Evolutionary conservation across 2,888 invertebrate species (phyloP), one percentile per base, ranked within the genome.

Genomic region (Pristionchus mayeri): DNA sequence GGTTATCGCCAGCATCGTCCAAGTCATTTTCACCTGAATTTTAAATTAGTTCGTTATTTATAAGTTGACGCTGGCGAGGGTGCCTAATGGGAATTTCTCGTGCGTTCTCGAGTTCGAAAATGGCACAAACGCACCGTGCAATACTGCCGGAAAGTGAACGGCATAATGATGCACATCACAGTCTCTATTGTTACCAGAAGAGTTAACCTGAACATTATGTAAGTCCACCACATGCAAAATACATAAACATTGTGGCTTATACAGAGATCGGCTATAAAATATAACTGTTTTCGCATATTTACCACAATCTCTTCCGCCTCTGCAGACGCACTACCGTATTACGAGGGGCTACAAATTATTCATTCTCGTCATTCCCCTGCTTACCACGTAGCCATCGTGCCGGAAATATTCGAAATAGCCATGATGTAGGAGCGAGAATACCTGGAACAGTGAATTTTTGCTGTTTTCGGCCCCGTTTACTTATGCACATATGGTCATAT

Each of bases 351-450:
- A 52, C 52, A 50, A 40, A 3, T 50, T 78, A 78, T 52, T 34
- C 34, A 52, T 3, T 50, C n/a, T 18, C 78, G 34, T 21, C 52
- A 50, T 78, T 44, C 9, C 21, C n/a, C n/a, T n/a, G n/a, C 80
- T 84, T 84, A 90, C 91, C 91, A 91, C 9, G 91, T 91, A 7
- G 91, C 89, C 85, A 91, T 86, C 6, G 91, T 91, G 50, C 91
- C 91, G 75, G 90, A 88, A 63, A 91, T 90, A 78, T 91, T 91
- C n/a, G 90, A 91, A n/a, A 91, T 85, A 27, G 88, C 90, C 86
- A 91, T 91, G 67, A 91, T 86, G 85, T 88, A 91, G 9, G 90
- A 89, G 34, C 90, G 86, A n/a, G 91, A 88, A 37, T 88, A 86
- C 71, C 71, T 71, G 37, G 24, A 71, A 18, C 60, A 27, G 11